Evolutionary conservation across 2,797 vertebrate species (phyloP), one percentile per base, ranked within the genome.

Genomic region (Tenualosa ilisha): DNA sequence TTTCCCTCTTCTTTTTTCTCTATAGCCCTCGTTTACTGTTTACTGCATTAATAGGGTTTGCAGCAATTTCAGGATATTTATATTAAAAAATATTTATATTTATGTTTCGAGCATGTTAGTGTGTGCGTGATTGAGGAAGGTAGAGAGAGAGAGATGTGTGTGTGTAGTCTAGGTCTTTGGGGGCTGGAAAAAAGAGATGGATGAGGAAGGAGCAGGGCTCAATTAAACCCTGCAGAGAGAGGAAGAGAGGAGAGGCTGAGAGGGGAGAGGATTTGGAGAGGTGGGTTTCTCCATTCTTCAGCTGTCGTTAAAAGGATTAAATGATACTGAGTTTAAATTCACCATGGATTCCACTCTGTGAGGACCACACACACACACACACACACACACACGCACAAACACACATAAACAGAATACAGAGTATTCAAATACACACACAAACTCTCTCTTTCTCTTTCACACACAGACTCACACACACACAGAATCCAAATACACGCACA

Each of bases 291-390:
- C 68, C 68, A 75, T 75, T 75, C 31, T 40, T 37, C 37, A 20
- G 68, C 68, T 75, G 68, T 43, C 17, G 31, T 75, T 75, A 75
- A 75, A 75, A 13, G 37, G 68, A 75, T 75, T 75, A 40, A 40
- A 17, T 75, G 68, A 75, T 75, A 43, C 68, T 75, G 31, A 20
- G 26, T 37, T 72, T 72, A 72, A 31, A 72, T 72, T 37, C 65
- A 26, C 26, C 2, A 9, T 72, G 24, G 4, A 31, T 37, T 72
- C 68, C 68, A 82, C 82, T 13, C 11, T 3, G 49, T 82, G n/a
- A 51, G 22, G 49, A 53, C 43, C 81, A 49, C 9, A 13, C 43
- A 83, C 17, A 84, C 84, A 59, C 68, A 85, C 54, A 75, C 46
- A 53, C 22, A n/a, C 22, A n/a, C 56, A n/a, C 22, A 8, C 56